Conservation (phyloP, 1,140 invertebrate genomes). For the Hesperophylax magnus region DNA sequence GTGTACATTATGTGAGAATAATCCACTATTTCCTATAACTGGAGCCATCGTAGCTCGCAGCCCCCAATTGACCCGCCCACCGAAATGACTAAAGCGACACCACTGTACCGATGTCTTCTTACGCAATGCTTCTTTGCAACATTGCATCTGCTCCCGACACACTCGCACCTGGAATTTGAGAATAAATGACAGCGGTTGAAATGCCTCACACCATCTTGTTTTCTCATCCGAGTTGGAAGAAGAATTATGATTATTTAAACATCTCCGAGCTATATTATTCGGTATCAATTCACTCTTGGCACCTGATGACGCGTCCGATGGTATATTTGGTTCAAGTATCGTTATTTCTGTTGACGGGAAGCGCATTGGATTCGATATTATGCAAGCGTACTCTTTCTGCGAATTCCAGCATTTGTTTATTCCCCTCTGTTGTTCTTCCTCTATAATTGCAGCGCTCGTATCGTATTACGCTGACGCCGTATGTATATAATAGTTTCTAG, state of each 20-base stretch:
- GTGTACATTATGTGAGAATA: neutral
- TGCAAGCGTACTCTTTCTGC: neutral
- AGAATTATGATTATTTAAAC: neutral
- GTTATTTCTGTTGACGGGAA: neutral
- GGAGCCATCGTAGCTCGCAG: neutral
- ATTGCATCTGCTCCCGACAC: neutral
- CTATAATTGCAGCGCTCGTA: no score
- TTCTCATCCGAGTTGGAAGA: neutral
- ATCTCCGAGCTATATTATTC: neutral
- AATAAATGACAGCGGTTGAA: neutral
- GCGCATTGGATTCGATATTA: neutral
- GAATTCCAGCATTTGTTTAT: no score
- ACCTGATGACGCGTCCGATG: slow-evolving; percentile 2
- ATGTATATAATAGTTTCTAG: no score
- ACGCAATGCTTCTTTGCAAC: neutral
- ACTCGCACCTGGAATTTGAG: neutral
- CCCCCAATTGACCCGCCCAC: neutral
- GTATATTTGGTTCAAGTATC: neutral
- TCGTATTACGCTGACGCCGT: no score
- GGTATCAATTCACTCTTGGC: slow-evolving; percentile 18
- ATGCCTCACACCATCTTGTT: neutral
- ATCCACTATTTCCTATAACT: neutral
- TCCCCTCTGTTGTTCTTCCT: no score
- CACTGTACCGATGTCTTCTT: neutral
- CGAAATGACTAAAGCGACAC: neutral